These are phyloP conservation scores for Zootermopsis nevadensis DNA, from an alignment of 2,888 invertebrate species.

Conservation along the genomic window DNA sequence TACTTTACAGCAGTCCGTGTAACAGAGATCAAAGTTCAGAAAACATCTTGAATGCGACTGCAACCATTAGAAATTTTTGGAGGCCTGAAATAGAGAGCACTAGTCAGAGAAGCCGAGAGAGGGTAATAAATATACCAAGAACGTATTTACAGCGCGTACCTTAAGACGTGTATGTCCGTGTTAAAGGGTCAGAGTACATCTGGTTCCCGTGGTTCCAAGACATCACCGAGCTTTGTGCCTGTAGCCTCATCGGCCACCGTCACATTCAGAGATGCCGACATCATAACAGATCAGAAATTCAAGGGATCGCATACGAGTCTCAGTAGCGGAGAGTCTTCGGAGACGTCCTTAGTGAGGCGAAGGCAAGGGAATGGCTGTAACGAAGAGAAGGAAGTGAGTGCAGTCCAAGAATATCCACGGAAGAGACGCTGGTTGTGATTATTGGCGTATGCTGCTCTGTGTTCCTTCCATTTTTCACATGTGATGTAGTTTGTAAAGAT, in stretches of 20 bases:
- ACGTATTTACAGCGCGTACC: neutral
- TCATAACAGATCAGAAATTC: conserved; percentile 8
- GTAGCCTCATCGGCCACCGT: conserved; percentile 55
- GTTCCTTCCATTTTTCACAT: neutral
- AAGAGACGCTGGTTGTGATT: neutral
- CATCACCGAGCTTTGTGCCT: conserved; percentile 30
- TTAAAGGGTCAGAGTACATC: neutral
- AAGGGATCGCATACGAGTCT: conserved; percentile 44
- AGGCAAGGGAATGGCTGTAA: conserved; percentile 35
- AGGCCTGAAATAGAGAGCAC: no score
- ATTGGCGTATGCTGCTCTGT: no score
- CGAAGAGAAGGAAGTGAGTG: conserved; percentile 15
- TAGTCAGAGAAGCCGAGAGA: no score
- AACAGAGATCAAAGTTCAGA: no score
- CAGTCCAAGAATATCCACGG: conserved; percentile 28
- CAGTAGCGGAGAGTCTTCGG: conserved; percentile 50
- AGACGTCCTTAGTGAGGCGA: conserved; percentile 50
- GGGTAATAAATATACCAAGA: neutral
- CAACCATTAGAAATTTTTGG: no score
- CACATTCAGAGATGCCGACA: conserved; percentile 50
- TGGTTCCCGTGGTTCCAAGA: conserved; percentile 9
- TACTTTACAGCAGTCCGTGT: no score
- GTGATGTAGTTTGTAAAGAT: no score
- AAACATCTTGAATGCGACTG: no score
- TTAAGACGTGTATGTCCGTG: no score